A percentile compares a stretch with the other conserved stretches of the same genome.
These are phyloP conservation scores for Ormyrus pomaceus DNA, from an alignment of 2,888 invertebrate species.

Conservation along the genomic window DNA sequence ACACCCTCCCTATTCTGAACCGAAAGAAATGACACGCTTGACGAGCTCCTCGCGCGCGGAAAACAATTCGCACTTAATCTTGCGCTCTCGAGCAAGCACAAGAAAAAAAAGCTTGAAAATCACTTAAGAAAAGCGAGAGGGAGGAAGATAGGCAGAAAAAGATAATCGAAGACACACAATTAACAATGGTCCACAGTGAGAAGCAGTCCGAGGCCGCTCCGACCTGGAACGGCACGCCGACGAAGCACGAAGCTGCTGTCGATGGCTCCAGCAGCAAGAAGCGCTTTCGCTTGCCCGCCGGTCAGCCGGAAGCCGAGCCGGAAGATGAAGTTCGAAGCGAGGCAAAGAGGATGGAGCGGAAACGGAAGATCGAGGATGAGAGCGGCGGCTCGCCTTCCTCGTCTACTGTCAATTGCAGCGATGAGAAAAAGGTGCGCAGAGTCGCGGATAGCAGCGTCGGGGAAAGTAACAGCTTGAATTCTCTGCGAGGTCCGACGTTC, in stretches of 20 bases:
- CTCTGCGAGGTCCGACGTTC: constrained; percentile 60
- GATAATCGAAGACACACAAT: neutral
- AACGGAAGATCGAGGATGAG: neutral
- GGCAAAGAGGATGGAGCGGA: constrained; percentile 21
- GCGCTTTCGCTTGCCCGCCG: constrained; percentile 35
- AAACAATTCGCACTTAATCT: too few relatives aligned
- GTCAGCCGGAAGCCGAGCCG: neutral
- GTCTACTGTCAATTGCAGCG: too few relatives aligned
- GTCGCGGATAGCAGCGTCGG: neutral
- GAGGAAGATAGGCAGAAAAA: too few relatives aligned
- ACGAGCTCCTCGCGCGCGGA: neutral
- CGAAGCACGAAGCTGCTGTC: constrained; percentile 24
- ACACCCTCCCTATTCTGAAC: too few relatives aligned
- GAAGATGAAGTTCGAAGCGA: constrained; percentile 46
- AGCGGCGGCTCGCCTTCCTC: neutral
- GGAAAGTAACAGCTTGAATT: neutral
- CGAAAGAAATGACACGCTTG: too few relatives aligned
- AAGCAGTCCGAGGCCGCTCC: too few relatives aligned
- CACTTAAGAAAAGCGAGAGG: too few relatives aligned
- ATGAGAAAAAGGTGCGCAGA: too few relatives aligned
- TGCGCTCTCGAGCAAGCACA: too few relatives aligned
- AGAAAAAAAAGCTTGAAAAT: too few relatives aligned
- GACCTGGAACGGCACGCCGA: constrained; percentile 1
- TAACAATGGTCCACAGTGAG: too few relatives aligned
- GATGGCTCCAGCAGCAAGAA: constrained; percentile 20